Percentiles rank a stretch among this genome's conserved stretches.
Evolutionary conservation across 2,113 vertebrate genomes (phyloP).

Genomic region (Corythoichthys haematopterus): DNA sequence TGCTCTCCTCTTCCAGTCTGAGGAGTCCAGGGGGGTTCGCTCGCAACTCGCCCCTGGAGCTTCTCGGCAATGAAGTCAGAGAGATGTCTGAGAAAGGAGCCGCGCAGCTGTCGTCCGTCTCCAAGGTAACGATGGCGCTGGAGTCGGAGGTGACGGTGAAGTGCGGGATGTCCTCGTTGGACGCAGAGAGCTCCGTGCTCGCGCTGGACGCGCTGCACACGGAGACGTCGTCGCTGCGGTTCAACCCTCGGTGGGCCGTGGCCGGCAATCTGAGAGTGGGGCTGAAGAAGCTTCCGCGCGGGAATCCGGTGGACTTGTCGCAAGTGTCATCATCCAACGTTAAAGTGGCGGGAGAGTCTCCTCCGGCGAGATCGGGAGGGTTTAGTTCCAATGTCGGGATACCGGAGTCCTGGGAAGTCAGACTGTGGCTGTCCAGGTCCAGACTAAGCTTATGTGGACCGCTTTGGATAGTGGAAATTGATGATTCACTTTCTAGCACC

Average conservation of each 20-base stretch:
- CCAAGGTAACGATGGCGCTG: conserved; percentile 87
- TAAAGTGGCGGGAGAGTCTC: conserved; percentile 47
- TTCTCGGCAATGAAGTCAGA: conserved; percentile 72
- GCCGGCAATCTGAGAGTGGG: too few species aligned
- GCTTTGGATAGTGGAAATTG: conserved; percentile 44
- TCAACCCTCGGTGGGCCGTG: conserved; percentile 48
- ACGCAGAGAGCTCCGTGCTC: conserved; percentile 87
- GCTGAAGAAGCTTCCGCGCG: conserved; percentile 78
- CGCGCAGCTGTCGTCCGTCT: conserved; percentile 67
- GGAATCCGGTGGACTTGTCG: conserved; percentile 84
- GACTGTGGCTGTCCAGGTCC: conserved; percentile 65
- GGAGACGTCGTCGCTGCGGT: conserved; percentile 81
- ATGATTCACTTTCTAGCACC: conserved; percentile 2
- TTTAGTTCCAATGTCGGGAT: conserved; percentile 89
- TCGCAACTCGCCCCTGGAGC: conserved; percentile 31
- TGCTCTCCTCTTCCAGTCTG: conserved; percentile 62
- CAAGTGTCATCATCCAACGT: too few species aligned
- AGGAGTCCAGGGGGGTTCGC: conserved; percentile 6
- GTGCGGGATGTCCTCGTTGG: conserved; percentile 86
- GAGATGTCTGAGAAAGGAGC: conserved; percentile 75
- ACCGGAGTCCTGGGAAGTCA: conserved; percentile 86
- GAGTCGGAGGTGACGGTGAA: conserved; percentile 86
- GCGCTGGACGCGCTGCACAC: conserved; percentile 88
- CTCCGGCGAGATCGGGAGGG: conserved; percentile 75
- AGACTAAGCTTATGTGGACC: conserved; percentile 42